Conservation (phyloP, 2,113 vertebrate genomes). For the Patagioenas fasciata region DNA sequence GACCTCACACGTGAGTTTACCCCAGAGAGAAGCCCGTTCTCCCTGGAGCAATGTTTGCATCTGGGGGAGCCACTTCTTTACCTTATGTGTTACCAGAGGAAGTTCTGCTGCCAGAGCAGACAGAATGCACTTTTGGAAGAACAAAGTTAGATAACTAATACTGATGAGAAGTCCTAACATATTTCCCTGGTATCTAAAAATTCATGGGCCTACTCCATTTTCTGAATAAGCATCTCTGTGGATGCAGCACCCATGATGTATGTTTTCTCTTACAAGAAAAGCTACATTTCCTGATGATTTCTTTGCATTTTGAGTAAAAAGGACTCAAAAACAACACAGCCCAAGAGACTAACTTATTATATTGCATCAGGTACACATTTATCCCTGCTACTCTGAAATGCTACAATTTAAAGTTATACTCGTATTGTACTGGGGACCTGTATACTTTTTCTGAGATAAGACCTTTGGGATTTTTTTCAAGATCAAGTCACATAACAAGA, state of each 20-base stretch:
- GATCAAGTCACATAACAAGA: not conserved
- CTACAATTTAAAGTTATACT: not conserved
- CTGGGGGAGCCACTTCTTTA: not conserved
- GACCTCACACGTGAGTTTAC: too few relatives aligned
- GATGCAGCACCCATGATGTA: not conserved
- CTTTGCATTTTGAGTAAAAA: not conserved
- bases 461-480: not conserved
- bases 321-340: not conserved
- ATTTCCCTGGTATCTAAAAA: not conserved
- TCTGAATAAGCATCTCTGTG: not conserved
- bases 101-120: not conserved
- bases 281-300: not conserved
- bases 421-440: not conserved
- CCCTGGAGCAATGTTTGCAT: not conserved
- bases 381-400: not conserved
- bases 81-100: accelerated
- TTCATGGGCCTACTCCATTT: not conserved
- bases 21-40: accelerated
- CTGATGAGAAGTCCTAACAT: too few relatives aligned
- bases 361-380: not conserved
- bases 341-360: not conserved
- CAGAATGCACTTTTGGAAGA: not conserved
- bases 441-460: not conserved
- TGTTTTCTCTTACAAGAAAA: not conserved
- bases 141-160: too few relatives aligned